Percentiles rank a stretch among this genome's conserved stretches.
These are phyloP conservation scores for Rachycentron canadum DNA, from an alignment of 2,797 vertebrate genomes.

Conservation along the genomic window DNA sequence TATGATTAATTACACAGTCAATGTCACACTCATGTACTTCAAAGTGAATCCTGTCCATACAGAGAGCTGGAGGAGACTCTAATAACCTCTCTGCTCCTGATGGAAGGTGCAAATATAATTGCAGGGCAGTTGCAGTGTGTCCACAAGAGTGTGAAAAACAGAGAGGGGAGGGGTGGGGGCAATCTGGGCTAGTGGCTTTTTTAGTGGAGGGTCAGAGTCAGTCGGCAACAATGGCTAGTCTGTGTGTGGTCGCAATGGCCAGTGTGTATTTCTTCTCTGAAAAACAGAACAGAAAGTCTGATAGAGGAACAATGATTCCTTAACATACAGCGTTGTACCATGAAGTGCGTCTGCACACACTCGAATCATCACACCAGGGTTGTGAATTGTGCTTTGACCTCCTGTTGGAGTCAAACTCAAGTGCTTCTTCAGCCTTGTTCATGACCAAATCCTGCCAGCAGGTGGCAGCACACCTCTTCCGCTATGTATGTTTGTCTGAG, in stretches of 20 bases:
- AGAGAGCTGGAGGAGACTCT: background rate
- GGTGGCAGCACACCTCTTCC: constrained; percentile 86
- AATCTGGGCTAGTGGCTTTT: constrained; percentile 24
- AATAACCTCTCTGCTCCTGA: constrained; percentile 15
- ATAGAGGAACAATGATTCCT: constrained; percentile 3
- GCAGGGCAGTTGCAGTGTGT: background rate
- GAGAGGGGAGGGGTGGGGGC: background rate
- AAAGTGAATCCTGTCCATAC: background rate
- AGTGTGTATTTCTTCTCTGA: constrained; percentile 4
- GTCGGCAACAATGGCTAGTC: constrained; percentile 69
- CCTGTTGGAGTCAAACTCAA: background rate
- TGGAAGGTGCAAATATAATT: constrained; percentile 53
- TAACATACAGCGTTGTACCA: constrained; percentile 53
- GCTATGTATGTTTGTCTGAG: background rate
- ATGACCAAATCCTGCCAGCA: constrained; percentile 66
- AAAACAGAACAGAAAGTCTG: background rate
- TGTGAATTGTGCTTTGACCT: background rate
- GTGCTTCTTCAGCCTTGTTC: background rate
- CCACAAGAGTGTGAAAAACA: constrained; percentile 19
- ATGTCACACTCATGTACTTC: background rate
- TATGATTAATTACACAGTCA: background rate
- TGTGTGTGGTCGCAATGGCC: constrained; percentile 56
- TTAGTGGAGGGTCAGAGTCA: constrained; percentile 12
- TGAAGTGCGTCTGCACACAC: background rate
- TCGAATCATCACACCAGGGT: constrained; percentile 21